Percentiles rank a stretch among this genome's conserved stretches.
Evolutionary conservation across 1,140 invertebrate species (phyloP).

Genomic region (Drosophila gunungcola): DNA sequence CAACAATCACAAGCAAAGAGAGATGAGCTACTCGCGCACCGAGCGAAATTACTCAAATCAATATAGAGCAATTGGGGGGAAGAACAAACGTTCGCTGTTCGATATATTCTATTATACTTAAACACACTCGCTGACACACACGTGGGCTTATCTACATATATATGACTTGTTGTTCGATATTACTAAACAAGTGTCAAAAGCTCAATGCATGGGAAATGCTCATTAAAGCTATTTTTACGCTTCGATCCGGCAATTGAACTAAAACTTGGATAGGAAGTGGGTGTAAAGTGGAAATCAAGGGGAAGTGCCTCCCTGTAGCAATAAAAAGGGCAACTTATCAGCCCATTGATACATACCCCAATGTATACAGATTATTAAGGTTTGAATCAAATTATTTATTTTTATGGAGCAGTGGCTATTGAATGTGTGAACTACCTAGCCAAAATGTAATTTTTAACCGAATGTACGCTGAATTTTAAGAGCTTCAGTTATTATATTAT

Average conservation of each 20-base stretch:
- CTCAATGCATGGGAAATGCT: constrained; percentile 47
- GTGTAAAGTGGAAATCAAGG: constrained; percentile 5
- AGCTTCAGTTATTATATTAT: neutral
- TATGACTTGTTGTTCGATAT: constrained; percentile 39
- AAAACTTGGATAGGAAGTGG: constrained; percentile 1
- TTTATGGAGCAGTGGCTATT: neutral
- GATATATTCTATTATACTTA: constrained; percentile 14
- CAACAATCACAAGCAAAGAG: constrained; percentile 28
- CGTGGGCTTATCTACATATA: constrained; percentile 32
- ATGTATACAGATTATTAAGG: neutral
- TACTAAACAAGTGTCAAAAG: constrained; percentile 58
- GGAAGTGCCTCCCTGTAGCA: constrained; percentile 9
- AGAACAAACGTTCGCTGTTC: constrained; percentile 4
- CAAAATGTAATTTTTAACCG: neutral
- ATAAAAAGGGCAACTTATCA: constrained; percentile 3
- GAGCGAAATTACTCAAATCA: constrained; percentile 62
- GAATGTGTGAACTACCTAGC: constrained; percentile 6
- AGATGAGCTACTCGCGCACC: constrained; percentile 67
- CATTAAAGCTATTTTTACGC: constrained; percentile 78
- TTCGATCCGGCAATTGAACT: constrained; percentile 73
- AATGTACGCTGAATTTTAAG: neutral
- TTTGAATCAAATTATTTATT: neutral
- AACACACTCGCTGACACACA: constrained; percentile 2
- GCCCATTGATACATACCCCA: constrained; percentile 11
- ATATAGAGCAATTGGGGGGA: constrained; percentile 53